Percentiles rank a stretch among this genome's conserved stretches.
Conservation (phyloP, 2,797 vertebrate species). For the Myotis findleyi region DNA sequence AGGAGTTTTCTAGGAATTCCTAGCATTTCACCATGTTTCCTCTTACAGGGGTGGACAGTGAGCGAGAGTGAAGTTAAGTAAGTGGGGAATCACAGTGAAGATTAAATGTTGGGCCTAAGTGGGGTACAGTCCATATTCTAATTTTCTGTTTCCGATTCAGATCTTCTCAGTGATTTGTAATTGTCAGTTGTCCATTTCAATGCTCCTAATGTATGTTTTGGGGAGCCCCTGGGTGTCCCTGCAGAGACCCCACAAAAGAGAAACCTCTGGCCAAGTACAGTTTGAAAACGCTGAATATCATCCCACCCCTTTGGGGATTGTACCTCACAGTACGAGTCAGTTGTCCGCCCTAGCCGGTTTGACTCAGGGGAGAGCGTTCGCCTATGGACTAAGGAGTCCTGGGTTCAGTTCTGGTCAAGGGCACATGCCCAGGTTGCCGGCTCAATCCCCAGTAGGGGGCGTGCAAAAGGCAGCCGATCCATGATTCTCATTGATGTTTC, state of each 20-base stretch:
- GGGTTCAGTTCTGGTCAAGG: too few species aligned
- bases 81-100: background rate
- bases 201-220: background rate
- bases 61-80: background rate
- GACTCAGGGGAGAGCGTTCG: too few species aligned
- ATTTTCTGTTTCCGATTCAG: slow-evolving; percentile 14
- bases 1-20: background rate
- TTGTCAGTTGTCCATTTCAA: background rate
- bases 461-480: too few species aligned
- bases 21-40: background rate
- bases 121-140: background rate
- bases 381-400: too few species aligned
- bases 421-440: too few species aligned
- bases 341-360: too few species aligned
- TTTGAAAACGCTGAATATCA: background rate
- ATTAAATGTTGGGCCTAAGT: background rate
- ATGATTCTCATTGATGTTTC: too few species aligned
- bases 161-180: slow-evolving; percentile 5
- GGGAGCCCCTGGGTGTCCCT: background rate
- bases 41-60: background rate
- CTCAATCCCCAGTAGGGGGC: too few species aligned
- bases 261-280: background rate
- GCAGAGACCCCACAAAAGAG: background rate
- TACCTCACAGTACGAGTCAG: background rate
- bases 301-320: background rate